Evolutionary conservation across 2,113 vertebrate species (phyloP), one percentile per base, ranked within the genome.

Genomic region (Percopsis transmontana): DNA sequence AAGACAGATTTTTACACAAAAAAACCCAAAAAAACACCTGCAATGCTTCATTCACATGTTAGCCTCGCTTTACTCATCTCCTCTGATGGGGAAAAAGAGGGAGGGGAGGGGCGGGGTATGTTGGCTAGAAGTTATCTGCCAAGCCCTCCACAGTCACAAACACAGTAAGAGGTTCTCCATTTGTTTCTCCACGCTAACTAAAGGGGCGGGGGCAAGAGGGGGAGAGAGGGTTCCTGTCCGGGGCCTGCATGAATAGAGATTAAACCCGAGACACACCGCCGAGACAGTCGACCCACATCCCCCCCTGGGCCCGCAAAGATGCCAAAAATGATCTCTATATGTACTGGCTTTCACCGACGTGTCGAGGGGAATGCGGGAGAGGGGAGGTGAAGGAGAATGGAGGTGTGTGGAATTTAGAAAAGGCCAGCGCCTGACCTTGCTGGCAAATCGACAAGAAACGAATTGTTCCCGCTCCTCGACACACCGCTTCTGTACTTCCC

Each of bases 171-270:
- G 59, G 53, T 77, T 56, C 48, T 66, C 74, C 66, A 68, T 74
- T 72, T 66, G 80, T 42, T 40, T 39, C 41, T 44, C 15, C n/a
- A 19, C n/a, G 54, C 68, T 74, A 74, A 80, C 73, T 79, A 67
- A 85, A 33, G 27, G 27, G 27, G 7, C 7, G 54, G 70, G 80
- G 76, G 23, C n/a, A n/a, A n/a, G 7, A 78, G 27, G 67, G 62
- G 33, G 14, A 76, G 55, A 70, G 56, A 58, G 70, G 47, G 58
- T 15, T 50, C 58, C 66, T 67, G 39, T 57, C 72, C 54, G 47
- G 48, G 62, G 70, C 48, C 66, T 72, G 58, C 45, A 44, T 55
- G 80, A 86, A 87, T 89, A 85, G 77, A 85, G 81, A 89, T 86
- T 66, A 74, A 75, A 39, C 14, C 54, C 61, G 63, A 58, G 23